These are phyloP conservation scores for Helicorthomorpha holstii DNA, from an alignment of 1,140 invertebrate species.

Conservation along the genomic window DNA sequence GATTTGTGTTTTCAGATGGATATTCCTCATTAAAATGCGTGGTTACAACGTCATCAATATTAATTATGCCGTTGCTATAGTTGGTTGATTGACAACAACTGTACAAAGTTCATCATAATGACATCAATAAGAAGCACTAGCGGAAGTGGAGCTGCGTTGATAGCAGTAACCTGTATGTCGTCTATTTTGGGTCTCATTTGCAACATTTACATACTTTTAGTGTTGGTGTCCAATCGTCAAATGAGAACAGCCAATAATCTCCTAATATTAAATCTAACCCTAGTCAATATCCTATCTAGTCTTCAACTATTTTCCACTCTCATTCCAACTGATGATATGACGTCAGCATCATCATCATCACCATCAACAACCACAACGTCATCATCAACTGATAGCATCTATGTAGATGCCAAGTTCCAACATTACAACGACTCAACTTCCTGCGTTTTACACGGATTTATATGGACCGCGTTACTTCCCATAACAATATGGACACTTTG, in stretches of 20 bases:
- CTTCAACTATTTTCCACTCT: conserved; percentile 35
- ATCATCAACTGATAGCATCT: conserved; percentile 12
- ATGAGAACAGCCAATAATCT: conserved; percentile 45
- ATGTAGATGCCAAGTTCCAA: conserved; percentile 26
- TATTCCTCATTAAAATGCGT: too few species aligned
- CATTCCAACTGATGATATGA: conserved; percentile 24
- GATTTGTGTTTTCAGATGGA: too few species aligned
- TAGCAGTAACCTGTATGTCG: background rate
- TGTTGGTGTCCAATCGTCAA: conserved; percentile 21
- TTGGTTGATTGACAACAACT: too few species aligned
- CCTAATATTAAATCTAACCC: conserved; percentile 47
- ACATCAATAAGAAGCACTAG: too few species aligned
- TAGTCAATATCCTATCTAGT: conserved; percentile 45
- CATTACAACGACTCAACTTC: conserved; percentile 14
- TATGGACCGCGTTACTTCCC: conserved; percentile 50
- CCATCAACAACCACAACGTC: too few species aligned
- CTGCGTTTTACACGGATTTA: conserved; percentile 39
- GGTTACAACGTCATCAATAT: too few species aligned
- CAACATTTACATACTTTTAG: conserved; percentile 14
- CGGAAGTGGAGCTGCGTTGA: background rate
- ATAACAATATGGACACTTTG: conserved; percentile 59
- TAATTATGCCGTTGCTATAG: too few species aligned
- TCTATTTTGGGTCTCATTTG: conserved; percentile 11
- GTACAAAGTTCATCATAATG: too few species aligned
- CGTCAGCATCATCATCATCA: conserved; percentile 15